Evolutionary conservation across 2,888 invertebrate genomes (phyloP).

Genomic region (Leucoma salicis): DNA sequence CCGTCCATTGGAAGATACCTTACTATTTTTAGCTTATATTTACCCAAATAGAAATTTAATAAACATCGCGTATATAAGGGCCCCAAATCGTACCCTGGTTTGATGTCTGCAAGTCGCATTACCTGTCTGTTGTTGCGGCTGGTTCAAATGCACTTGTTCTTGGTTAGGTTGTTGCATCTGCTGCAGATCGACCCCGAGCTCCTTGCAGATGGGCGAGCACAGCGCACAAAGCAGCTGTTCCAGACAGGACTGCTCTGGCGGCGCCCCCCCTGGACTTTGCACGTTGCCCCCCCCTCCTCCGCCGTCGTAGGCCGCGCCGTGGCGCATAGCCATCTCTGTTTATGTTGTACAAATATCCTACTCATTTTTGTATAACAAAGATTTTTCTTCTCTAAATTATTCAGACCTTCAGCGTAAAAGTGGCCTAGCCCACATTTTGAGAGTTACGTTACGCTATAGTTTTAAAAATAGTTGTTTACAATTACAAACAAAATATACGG

Average conservation of each 20-base stretch:
- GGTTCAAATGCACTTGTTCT: conserved; percentile 63
- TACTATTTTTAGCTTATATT: too few relatives aligned
- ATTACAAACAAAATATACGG: too few relatives aligned
- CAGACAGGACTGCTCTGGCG: conserved; percentile 59
- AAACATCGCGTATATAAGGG: too few relatives aligned
- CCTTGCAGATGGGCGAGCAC: conserved; percentile 76
- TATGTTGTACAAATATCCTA: conserved; percentile 3
- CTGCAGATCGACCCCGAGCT: conserved; percentile 68
- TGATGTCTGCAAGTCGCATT: conserved; percentile 4
- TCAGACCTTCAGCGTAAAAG: too few relatives aligned
- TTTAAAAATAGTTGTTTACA: too few relatives aligned
- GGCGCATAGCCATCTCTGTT: conserved; percentile 69
- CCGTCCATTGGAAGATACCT: too few relatives aligned
- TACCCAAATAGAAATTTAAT: too few relatives aligned
- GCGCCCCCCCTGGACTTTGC: conserved; percentile 19
- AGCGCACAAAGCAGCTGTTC: conserved; percentile 74
- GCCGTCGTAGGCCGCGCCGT: conserved; percentile 61
- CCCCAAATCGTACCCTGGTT: too few relatives aligned
- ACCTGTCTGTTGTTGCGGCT: conserved; percentile 58
- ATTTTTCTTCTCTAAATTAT: neutral
- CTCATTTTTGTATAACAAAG: neutral
- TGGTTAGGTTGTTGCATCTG: conserved; percentile 49
- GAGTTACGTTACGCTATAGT: too few relatives aligned
- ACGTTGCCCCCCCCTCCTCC: conserved; percentile 35
- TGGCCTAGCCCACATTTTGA: too few relatives aligned